phyloP scores from a whole-genome alignment of 2,113 vertebrate genomes.

The Eupsittula cactorum region DNA sequence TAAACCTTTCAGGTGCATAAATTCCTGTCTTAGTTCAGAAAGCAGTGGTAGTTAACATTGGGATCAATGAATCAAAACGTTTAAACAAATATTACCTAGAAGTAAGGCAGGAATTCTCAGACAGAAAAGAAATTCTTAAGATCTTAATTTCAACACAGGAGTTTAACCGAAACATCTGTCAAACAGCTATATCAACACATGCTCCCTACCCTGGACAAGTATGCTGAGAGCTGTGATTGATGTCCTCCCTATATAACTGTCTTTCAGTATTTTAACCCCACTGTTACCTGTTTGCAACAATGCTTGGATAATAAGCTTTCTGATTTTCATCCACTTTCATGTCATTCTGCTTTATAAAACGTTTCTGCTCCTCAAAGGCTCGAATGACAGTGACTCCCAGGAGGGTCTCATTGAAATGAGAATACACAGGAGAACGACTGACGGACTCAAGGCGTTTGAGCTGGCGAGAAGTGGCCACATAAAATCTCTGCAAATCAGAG shows the following conservation, averaged over 20 bases:
- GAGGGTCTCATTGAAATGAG: constrained; percentile 93
- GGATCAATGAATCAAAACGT: background rate
- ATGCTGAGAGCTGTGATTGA: background rate
- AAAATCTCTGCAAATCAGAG: constrained; percentile 84
- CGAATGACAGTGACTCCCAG: constrained; percentile 92
- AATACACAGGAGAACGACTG: constrained; percentile 93
- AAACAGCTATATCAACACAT: background rate
- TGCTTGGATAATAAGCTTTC: constrained; percentile 93
- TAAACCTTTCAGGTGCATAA: background rate
- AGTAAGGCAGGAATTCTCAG: background rate
- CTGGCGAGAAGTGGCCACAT: constrained; percentile 92
- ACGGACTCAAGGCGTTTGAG: constrained; percentile 94
- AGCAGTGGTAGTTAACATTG: background rate
- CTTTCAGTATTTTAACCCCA: background rate
- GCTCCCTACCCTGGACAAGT: background rate
- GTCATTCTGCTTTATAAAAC: constrained; percentile 90
- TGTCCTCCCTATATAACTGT: accelerated
- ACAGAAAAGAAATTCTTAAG: background rate
- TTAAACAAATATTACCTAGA: background rate
- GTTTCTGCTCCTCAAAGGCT: constrained; percentile 88
- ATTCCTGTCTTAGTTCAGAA: background rate
- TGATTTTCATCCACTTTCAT: constrained; percentile 92
- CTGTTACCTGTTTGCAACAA: constrained; percentile 92
- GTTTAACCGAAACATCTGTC: background rate
- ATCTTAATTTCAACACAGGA: background rate